Evolutionary conservation across 2,797 vertebrate species (phyloP).

Genomic region (Urocyon cinereoargenteus): DNA sequence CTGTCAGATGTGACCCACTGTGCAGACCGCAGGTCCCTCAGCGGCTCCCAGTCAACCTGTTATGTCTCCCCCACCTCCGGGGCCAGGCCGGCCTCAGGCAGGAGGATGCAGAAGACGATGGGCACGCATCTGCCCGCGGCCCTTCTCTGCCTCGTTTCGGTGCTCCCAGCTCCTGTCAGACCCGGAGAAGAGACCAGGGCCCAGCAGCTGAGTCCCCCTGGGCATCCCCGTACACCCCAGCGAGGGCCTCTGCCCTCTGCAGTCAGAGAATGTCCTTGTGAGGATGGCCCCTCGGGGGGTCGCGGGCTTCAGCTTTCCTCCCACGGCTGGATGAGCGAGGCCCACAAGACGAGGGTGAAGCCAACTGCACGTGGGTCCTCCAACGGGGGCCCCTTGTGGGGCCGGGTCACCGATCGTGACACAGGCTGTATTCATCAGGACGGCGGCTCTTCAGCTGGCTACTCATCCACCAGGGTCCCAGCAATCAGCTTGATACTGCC

Average conservation of each 20-base stretch:
- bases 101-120: rapidly evolving
- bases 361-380: background rate
- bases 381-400: rapidly evolving
- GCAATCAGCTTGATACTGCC: rapidly evolving
- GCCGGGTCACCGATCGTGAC: rapidly evolving
- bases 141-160: background rate
- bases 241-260: background rate
- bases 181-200: background rate
- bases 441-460: rapidly evolving
- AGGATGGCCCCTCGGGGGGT: background rate
- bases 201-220: background rate
- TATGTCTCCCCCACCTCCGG: background rate
- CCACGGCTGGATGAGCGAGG: rapidly evolving
- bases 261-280: background rate
- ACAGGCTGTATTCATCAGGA: background rate
- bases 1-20: background rate
- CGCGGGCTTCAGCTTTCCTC: background rate
- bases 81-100: background rate
- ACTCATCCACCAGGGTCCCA: rapidly evolving
- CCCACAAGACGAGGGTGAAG: rapidly evolving
- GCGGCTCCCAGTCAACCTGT: background rate
- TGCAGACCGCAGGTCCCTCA: rapidly evolving
- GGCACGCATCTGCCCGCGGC: rapidly evolving
- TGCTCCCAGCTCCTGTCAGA: background rate
- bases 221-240: background rate